phyloP scores from a whole-genome alignment of 1,140 invertebrate species.

The Homalodisca vitripennis region DNA sequence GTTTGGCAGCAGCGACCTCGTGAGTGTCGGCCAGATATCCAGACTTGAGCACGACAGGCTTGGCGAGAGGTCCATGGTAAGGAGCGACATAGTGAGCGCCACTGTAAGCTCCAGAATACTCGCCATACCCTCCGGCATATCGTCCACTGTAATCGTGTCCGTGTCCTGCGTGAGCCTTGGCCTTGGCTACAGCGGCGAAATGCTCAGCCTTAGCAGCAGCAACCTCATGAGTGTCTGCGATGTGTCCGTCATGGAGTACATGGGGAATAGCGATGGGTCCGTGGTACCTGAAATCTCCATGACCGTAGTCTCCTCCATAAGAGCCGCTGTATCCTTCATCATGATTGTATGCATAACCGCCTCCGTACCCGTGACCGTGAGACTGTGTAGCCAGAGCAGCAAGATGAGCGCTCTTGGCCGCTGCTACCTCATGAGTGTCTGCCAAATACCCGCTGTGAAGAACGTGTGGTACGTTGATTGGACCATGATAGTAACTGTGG shows the following conservation, averaged over 20 bases:
- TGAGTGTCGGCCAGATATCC: neutral
- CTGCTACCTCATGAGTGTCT: conserved; percentile 33
- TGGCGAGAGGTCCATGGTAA: neutral
- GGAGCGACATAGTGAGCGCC: neutral
- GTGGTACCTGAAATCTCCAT: neutral
- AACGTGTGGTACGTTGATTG: conserved; percentile 4
- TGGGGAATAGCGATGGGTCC: neutral
- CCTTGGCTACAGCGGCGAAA: conserved; percentile 20
- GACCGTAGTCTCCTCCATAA: neutral
- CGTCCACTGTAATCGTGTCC: neutral
- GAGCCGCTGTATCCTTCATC: neutral
- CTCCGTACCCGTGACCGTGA: no score
- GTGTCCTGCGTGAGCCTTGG: neutral
- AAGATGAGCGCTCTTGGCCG: conserved; percentile 37
- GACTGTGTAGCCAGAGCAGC: conserved; percentile 17
- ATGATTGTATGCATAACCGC: no score
- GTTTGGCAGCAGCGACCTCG: no score
- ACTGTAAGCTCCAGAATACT: no score
- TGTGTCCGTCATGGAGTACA: conserved; percentile 11
- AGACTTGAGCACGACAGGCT: neutral
- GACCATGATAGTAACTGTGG: conserved; percentile 1
- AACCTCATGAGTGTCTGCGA: conserved; percentile 36
- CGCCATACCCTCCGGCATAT: neutral
- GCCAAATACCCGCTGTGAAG: conserved; percentile 16
- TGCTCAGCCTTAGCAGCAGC: conserved; percentile 39